A percentile compares a stretch with the other conserved stretches of the same genome.
phyloP scores from a whole-genome alignment of 1,140 invertebrate species.

The Camponotus floridanus region DNA sequence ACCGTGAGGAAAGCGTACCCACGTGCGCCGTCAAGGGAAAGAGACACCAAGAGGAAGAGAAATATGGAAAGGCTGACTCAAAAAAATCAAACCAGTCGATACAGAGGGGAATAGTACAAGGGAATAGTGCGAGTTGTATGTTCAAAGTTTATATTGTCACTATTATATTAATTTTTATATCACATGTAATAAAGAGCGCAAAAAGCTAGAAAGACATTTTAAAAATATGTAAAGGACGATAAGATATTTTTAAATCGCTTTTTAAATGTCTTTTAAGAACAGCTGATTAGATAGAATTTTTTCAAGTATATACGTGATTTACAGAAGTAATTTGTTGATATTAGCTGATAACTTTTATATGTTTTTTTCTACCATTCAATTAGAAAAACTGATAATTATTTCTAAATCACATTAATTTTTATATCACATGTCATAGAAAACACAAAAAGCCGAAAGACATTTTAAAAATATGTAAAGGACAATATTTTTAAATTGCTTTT shows the following conservation, averaged over 20 bases:
- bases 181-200: background rate
- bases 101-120: background rate
- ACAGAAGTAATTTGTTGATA: constrained; percentile 5
- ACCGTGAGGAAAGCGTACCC: constrained; percentile 52
- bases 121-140: background rate
- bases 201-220: too few relatives aligned
- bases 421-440: too few relatives aligned
- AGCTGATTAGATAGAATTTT: too few relatives aligned
- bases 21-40: constrained; percentile 18
- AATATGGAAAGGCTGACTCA: constrained; percentile 41
- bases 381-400: constrained; percentile 17
- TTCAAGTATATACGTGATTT: background rate
- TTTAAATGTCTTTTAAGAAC: too few relatives aligned
- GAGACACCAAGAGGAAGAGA: constrained; percentile 51
- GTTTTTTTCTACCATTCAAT: background rate
- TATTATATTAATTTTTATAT: constrained; percentile 1
- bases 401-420: background rate
- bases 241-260: too few relatives aligned
- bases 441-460: too few relatives aligned
- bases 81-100: constrained; percentile 27
- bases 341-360: background rate
- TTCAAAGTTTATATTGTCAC: background rate
- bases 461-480: too few relatives aligned
- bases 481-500: too few relatives aligned
- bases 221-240: too few relatives aligned